Conservation (phyloP, 2,113 vertebrate genomes). For the Serinus canaria region DNA sequence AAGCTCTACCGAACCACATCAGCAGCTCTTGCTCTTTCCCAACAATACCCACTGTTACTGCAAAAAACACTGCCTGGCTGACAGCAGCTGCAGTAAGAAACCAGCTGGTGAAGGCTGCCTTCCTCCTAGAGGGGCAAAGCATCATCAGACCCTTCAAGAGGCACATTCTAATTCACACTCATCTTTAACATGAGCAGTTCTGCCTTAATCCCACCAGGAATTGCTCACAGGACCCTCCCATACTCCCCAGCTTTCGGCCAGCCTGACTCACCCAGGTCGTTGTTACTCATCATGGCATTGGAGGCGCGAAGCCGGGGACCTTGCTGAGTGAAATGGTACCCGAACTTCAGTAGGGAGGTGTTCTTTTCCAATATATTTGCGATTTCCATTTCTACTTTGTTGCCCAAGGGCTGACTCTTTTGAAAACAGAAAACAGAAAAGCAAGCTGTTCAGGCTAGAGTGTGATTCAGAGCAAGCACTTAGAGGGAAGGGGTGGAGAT, state of each 20-base stretch:
- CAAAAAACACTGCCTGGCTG: background rate
- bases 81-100: background rate
- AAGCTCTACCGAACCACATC: rapidly evolving
- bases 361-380: conserved; percentile 96
- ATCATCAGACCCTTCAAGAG: background rate
- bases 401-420: conserved; percentile 96
- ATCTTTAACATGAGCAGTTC: background rate
- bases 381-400: conserved; percentile 99
- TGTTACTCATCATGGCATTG: conserved; percentile 98
- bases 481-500: background rate
- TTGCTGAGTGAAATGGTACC: conserved; percentile 98
- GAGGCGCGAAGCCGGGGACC: conserved; percentile 92
- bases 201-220: background rate
- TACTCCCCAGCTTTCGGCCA: background rate
- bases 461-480: background rate
- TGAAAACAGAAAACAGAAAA: background rate
- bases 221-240: background rate
- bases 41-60: background rate
- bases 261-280: conserved; percentile 87
- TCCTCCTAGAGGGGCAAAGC: background rate
- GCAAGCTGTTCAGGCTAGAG: background rate
- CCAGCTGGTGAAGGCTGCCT: background rate
- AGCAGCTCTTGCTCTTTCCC: background rate
- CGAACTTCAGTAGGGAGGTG: conserved; percentile 88
- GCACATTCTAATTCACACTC: background rate